Base-by-base conservation (phyloP, 2,113 vertebrate species). In the Nanorana parkeri region DNA sequence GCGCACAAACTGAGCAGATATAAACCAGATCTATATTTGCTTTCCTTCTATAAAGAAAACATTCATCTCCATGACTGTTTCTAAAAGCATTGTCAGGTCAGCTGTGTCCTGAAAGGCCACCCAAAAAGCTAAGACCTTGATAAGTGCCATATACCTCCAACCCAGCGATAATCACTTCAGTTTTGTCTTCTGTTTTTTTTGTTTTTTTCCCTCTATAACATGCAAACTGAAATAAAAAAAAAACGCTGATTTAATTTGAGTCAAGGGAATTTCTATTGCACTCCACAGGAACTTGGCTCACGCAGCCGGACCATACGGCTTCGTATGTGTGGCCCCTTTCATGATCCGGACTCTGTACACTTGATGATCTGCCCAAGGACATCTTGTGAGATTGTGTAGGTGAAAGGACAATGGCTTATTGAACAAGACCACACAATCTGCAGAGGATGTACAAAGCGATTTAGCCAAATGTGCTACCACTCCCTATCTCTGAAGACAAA, bases 251-350 rank as follows among this genome's bases (percentile, higher is more conserved):
- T 82, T 82, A 68, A 82, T 71, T 82, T 76, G 29, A 75, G 63
- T 58, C 54, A 13, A 76, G 80, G 80, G 80, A 82, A 29, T 76
- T 75, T 76, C 63, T 82, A 75, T 76, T 66, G 55, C 64, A 58
- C 89, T 88, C 88, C 78, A 87, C 84, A 11, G 89, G 89, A 89
- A 86, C 85, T 91, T 92, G 92, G 89, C 88, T 68, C 85, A 84
- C 89, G 92, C 91, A 90, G 91, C 91, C 91, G 89, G 89, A 92
- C 82, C 86, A 55, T 20, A 90, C 91, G 92, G 88, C 91, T 82
- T 82, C 63, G 24, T 82, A 89, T 90, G 90, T 88, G 93, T 90
- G 92, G 91, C 89, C 90, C 77, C 85, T 84, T 92, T 89, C 91
- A 89, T 86, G 89, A 90, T 89, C 87, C 92, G 88, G 87, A 89